phyloP scores from a whole-genome alignment of 1,140 invertebrate species.

The Diorhabda sublineata region DNA sequence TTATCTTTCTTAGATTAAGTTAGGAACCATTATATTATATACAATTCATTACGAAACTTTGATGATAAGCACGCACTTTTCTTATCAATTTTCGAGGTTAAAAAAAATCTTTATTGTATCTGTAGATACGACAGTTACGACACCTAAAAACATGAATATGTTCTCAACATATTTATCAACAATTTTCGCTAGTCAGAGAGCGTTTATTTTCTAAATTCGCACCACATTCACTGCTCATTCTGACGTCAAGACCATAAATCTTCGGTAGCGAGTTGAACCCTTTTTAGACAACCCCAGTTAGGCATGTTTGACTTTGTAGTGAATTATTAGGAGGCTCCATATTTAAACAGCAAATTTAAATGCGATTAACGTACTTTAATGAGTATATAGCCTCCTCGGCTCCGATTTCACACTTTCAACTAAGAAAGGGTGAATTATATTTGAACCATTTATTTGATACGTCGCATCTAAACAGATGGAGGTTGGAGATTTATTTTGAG shows the following conservation, averaged over 20 bases:
- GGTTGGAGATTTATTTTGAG: neutral
- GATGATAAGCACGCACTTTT: too few relatives aligned
- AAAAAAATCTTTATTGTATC: too few relatives aligned
- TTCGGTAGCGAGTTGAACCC: constrained; percentile 38
- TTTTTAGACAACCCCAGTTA: constrained; percentile 25
- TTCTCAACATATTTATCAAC: neutral
- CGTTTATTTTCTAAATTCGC: constrained; percentile 23
- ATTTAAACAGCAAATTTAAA: constrained; percentile 42
- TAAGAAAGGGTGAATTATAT: constrained; percentile 24
- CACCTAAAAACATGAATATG: too few relatives aligned
- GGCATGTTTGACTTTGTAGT: constrained; percentile 42
- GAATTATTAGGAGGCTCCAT: constrained; percentile 39
- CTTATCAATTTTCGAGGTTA: too few relatives aligned
- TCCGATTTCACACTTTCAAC: constrained; percentile 27
- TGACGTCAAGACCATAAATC: constrained; percentile 41
- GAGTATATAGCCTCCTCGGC: constrained; percentile 27
- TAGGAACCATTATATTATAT: too few relatives aligned
- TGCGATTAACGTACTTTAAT: constrained; percentile 45
- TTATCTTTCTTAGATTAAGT: too few relatives aligned
- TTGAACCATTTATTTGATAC: constrained; percentile 14
- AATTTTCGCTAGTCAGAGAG: neutral
- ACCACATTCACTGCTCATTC: constrained; percentile 32
- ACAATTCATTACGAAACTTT: too few relatives aligned
- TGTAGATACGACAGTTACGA: too few relatives aligned
- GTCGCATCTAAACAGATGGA: neutral